These are phyloP conservation scores for Scelioninae gen. 2 DNA, from an alignment of 2,888 invertebrate genomes.

Conservation along the genomic window DNA sequence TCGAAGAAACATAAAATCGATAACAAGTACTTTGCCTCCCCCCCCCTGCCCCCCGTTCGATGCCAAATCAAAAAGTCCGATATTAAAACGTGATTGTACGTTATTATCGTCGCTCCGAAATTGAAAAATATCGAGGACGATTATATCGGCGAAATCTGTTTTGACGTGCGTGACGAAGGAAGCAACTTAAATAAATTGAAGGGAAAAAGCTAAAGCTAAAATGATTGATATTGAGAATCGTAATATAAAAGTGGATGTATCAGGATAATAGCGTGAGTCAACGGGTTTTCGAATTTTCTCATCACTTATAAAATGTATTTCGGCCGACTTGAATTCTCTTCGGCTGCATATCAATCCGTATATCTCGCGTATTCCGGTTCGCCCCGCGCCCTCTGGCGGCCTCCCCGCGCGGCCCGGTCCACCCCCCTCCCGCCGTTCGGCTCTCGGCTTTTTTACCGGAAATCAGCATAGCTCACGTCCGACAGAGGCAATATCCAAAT, in stretches of 20 bases:
- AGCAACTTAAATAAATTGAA: slow-evolving; percentile 50
- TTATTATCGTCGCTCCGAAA: slow-evolving; percentile 34
- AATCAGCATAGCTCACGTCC: slow-evolving; percentile 63
- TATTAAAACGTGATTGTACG: slow-evolving; percentile 32
- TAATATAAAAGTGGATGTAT: slow-evolving; percentile 28
- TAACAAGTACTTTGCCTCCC: background rate
- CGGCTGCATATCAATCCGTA: slow-evolving; percentile 55
- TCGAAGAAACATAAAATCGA: slow-evolving; percentile 40
- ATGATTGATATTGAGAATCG: slow-evolving; percentile 51
- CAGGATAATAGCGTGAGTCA: slow-evolving; percentile 52
- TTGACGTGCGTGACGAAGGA: slow-evolving; percentile 50
- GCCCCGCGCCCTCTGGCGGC: slow-evolving; percentile 13
- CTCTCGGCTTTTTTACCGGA: slow-evolving; percentile 53
- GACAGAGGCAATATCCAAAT: slow-evolving; percentile 71
- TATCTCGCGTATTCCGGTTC: slow-evolving; percentile 38
- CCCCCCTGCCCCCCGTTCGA: background rate
- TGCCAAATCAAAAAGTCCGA: slow-evolving; percentile 25
- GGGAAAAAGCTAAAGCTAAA: slow-evolving; percentile 21
- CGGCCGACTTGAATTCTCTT: slow-evolving; percentile 44
- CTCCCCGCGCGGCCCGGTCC: slow-evolving; percentile 17
- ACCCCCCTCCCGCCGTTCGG: slow-evolving; percentile 15
- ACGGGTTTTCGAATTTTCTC: slow-evolving; percentile 53
- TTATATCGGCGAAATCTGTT: slow-evolving; percentile 39
- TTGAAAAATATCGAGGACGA: slow-evolving; percentile 47
- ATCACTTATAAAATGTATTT: slow-evolving; percentile 53